Conservation (phyloP, 1,140 invertebrate species). For the Adelges cooleyi region DNA sequence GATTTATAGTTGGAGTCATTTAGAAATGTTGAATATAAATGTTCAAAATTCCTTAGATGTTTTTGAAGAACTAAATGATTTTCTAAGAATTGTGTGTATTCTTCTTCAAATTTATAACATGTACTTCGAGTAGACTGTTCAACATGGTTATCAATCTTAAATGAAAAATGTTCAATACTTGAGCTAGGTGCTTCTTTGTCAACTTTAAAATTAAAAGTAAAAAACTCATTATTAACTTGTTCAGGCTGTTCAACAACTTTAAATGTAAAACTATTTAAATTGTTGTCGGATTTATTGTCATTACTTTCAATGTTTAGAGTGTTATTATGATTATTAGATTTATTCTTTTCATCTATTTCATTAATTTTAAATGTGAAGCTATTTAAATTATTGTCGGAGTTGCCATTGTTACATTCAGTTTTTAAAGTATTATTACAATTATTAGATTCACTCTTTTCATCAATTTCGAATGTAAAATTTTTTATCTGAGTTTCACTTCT, state of each 20-base stretch:
- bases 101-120: neutral
- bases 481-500: neutral
- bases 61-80: neutral
- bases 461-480: neutral
- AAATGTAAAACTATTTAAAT: neutral
- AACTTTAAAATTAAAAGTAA: neutral
- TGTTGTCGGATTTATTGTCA: neutral
- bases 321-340: neutral
- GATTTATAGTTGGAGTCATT: neutral
- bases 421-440: neutral
- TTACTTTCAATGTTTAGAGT: neutral
- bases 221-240: neutral
- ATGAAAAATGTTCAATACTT: neutral
- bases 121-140: neutral
- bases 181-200: neutral
- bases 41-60: constrained; percentile 1
- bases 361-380: neutral
- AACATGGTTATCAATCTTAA: neutral
- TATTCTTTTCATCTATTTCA: neutral
- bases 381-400: neutral
- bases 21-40: neutral
- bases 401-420: neutral
- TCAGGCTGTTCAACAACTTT: neutral
- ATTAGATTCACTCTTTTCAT: neutral
- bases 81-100: constrained; percentile 9